A percentile compares a stretch with the other conserved stretches of the same genome.
These are phyloP conservation scores for Hiodon tergisus DNA, from an alignment of 2,113 vertebrate species.

Conservation along the genomic window DNA sequence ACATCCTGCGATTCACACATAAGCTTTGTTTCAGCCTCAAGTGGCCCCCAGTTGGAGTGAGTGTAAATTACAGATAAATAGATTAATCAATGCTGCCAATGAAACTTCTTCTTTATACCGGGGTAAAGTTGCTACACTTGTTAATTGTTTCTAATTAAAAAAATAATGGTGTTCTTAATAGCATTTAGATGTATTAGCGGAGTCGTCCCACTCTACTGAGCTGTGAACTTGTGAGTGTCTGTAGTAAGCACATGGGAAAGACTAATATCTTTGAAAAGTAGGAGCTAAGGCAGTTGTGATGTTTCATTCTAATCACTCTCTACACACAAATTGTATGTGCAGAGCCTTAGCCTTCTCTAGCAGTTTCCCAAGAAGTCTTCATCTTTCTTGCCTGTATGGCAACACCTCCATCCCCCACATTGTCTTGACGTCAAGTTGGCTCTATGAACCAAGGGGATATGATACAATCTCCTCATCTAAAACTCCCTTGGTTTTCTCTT, in stretches of 20 bases:
- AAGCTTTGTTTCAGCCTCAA: too few relatives aligned
- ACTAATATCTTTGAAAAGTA: constrained; percentile 14
- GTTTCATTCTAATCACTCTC: constrained; percentile 34
- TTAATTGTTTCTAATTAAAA: not conserved
- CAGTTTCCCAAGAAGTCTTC: constrained; percentile 16
- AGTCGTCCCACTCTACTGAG: not conserved
- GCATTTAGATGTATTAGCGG: not conserved
- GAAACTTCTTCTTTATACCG: too few relatives aligned
- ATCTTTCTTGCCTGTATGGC: not conserved
- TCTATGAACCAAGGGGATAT: too few relatives aligned
- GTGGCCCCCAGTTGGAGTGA: too few relatives aligned
- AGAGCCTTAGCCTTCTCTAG: not conserved
- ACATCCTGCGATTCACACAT: too few relatives aligned
- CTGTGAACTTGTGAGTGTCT: not conserved
- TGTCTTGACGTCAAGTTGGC: too few relatives aligned
- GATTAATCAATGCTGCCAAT: too few relatives aligned
- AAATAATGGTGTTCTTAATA: not conserved
- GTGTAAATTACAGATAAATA: too few relatives aligned
- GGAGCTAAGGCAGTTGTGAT: constrained; percentile 45
- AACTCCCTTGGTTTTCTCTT: too few relatives aligned
- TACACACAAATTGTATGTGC: constrained; percentile 3
- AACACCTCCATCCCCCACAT: not conserved
- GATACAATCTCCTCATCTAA: too few relatives aligned
- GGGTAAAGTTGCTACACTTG: too few relatives aligned
- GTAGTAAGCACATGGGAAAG: not conserved